Evolutionary conservation across 2,888 invertebrate genomes (phyloP).

Genomic region (Oasisia sp.): DNA sequence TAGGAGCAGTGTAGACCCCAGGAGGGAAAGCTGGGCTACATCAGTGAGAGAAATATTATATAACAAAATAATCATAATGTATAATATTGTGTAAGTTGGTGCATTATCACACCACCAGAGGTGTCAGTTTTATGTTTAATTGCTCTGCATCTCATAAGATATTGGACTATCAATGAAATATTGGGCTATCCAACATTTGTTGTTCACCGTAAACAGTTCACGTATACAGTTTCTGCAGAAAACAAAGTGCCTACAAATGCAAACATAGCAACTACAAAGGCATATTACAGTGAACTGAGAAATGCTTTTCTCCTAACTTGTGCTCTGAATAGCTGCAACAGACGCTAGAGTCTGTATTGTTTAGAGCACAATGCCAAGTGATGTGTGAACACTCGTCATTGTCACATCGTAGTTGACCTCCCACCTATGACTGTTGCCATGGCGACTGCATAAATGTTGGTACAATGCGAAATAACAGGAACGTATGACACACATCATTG

Average conservation of each 20-base stretch:
- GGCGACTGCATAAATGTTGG: not conserved
- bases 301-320: not conserved
- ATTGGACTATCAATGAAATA: too few species aligned
- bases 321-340: not conserved
- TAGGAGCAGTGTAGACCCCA: too few species aligned
- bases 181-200: too few species aligned
- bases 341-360: not conserved
- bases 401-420: not conserved
- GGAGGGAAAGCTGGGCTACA: too few species aligned
- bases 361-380: not conserved
- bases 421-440: not conserved
- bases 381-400: not conserved
- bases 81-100: too few species aligned
- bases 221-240: not conserved
- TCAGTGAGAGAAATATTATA: too few species aligned
- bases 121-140: too few species aligned
- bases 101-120: too few species aligned
- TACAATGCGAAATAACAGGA: not conserved
- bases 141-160: too few species aligned
- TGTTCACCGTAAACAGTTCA: not conserved
- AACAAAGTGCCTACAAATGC: not conserved
- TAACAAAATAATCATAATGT: too few species aligned
- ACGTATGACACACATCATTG: conserved; percentile 2
- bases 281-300: not conserved
- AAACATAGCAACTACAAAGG: not conserved